These are phyloP conservation scores for Ganaspis sp. DNA, from an alignment of 1,140 invertebrate genomes.

Conservation along the genomic window DNA sequence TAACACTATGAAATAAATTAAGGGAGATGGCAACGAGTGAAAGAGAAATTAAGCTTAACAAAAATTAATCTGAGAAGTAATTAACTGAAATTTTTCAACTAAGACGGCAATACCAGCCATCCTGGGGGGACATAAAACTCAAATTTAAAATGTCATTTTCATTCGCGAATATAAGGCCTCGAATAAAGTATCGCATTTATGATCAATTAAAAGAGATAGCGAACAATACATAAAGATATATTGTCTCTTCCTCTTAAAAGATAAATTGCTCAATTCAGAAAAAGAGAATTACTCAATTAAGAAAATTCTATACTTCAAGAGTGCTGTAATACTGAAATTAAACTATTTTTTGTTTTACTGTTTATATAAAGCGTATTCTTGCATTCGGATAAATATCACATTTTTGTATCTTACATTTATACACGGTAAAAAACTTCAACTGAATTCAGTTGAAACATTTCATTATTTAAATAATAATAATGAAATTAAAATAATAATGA, in stretches of 20 bases:
- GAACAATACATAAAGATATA: slow-evolving; percentile 14
- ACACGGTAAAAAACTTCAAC: too few relatives aligned
- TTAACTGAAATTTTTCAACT: slow-evolving; percentile 7
- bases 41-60: slow-evolving; percentile 16
- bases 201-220: slow-evolving; percentile 14
- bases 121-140: background rate
- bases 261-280: slow-evolving; percentile 11
- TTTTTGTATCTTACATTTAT: too few relatives aligned
- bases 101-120: background rate
- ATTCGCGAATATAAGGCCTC: slow-evolving; percentile 1
- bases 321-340: too few relatives aligned
- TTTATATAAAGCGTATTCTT: too few relatives aligned
- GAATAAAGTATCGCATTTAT: slow-evolving; percentile 14
- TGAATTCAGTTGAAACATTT: too few relatives aligned
- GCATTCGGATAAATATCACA: too few relatives aligned
- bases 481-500: too few relatives aligned
- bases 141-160: slow-evolving; percentile 11
- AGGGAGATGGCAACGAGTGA: slow-evolving; percentile 5
- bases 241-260: slow-evolving; percentile 10
- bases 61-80: slow-evolving; percentile 23
- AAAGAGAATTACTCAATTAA: slow-evolving; percentile 6
- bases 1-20: slow-evolving; percentile 18
- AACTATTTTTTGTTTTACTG: too few relatives aligned
- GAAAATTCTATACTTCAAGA: background rate
- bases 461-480: too few relatives aligned